These are phyloP conservation scores for Trogon surrucura DNA, from an alignment of 2,113 vertebrate species.

Conservation along the genomic window DNA sequence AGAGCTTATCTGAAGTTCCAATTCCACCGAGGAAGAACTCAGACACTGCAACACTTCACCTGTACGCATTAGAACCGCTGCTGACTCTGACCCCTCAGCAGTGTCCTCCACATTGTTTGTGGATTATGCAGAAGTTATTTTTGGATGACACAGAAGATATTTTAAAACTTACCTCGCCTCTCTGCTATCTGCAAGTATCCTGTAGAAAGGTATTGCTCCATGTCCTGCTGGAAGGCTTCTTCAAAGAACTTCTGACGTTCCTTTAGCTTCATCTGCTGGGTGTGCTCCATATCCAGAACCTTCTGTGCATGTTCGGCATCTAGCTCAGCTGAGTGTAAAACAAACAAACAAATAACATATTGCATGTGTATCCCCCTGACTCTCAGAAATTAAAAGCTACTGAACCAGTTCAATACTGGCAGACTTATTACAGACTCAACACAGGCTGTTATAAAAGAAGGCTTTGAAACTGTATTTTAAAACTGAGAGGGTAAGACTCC, in stretches of 20 bases:
- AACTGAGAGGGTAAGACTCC: not conserved
- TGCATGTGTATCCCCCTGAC: not conserved
- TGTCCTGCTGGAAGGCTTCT: slow-evolving; percentile 98
- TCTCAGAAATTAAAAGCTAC: not conserved
- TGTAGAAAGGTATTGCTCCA: slow-evolving; percentile 97
- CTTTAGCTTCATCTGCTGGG: slow-evolving; percentile 90
- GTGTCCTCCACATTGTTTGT: not conserved
- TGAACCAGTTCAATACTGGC: not conserved
- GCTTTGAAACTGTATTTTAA: not conserved
- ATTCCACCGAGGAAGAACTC: not conserved
- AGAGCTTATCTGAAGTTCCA: not conserved
- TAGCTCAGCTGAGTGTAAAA: slow-evolving; percentile 83
- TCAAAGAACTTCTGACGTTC: slow-evolving; percentile 98
- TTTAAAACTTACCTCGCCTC: slow-evolving; percentile 86
- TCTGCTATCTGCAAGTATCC: slow-evolving; percentile 95
- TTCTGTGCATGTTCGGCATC: slow-evolving; percentile 88
- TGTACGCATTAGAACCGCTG: not conserved
- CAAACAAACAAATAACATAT: not conserved
- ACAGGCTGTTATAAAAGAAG: not conserved
- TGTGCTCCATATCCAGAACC: slow-evolving; percentile 86
- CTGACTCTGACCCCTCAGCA: not conserved
- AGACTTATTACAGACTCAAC: not conserved
- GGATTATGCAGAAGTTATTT: not conserved
- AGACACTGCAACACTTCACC: not conserved
- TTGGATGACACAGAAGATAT: not conserved